Percentiles rank a stretch among this genome's conserved stretches.
phyloP scores from a whole-genome alignment of 92 coral and sea anemone genomes.

The Heteractis magnifica region DNA sequence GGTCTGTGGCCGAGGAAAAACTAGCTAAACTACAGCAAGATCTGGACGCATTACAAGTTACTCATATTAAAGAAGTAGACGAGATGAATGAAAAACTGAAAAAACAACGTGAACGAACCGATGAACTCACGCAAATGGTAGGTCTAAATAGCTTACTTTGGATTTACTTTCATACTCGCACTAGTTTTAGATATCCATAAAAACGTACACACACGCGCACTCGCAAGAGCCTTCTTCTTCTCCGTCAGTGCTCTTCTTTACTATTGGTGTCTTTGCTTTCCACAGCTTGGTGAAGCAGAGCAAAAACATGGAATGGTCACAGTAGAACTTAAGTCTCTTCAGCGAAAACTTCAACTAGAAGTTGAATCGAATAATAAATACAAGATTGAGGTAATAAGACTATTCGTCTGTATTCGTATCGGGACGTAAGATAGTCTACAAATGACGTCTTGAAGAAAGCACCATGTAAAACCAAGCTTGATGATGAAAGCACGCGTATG shows the following conservation, averaged over 20 bases:
- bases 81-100: conserved; percentile 81
- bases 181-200: too few species aligned
- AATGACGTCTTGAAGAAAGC: too few species aligned
- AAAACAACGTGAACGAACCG: conserved; percentile 68
- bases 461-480: too few species aligned
- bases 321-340: conserved; percentile 81
- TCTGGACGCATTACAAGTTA: conserved; percentile 63
- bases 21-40: conserved; percentile 62
- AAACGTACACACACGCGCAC: too few species aligned
- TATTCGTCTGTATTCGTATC: too few species aligned
- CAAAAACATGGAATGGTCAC: conserved; percentile 75
- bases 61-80: conserved; percentile 68
- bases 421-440: too few species aligned
- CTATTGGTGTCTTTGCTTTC: neutral
- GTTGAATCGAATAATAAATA: conserved; percentile 70
- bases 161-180: too few species aligned
- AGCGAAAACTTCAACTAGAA: conserved; percentile 85
- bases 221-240: too few species aligned
- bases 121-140: conserved; percentile 89
- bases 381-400: conserved; percentile 59
- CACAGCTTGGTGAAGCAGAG: conserved; percentile 85
- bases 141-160: too few species aligned
- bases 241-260: too few species aligned
- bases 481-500: too few species aligned
- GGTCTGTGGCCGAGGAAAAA: conserved; percentile 55